Conservation (phyloP, 2,888 invertebrate genomes). For the Drosophila acutilabella region DNA sequence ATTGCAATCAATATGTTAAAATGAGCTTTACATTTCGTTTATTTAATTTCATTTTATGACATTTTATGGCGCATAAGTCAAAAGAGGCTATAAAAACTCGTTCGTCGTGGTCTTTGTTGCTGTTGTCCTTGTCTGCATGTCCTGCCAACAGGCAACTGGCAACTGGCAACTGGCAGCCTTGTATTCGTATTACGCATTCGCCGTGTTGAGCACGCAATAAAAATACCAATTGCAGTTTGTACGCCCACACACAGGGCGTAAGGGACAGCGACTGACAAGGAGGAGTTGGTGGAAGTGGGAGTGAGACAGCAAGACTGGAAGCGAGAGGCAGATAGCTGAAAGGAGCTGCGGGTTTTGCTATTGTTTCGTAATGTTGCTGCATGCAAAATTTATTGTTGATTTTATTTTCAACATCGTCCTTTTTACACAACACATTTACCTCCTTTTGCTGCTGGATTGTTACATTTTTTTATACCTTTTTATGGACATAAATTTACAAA, state of each 20-base stretch:
- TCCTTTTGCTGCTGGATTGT: conserved; percentile 43
- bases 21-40: conserved; percentile 71
- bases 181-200: conserved; percentile 74
- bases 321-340: neutral
- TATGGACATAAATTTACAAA: conserved; percentile 80
- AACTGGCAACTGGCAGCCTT: conserved; percentile 39
- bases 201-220: conserved; percentile 81
- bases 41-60: conserved; percentile 78
- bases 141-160: conserved; percentile 45
- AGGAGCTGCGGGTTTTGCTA: conserved; percentile 47
- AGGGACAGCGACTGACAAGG: conserved; percentile 13
- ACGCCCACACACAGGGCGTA: conserved; percentile 36
- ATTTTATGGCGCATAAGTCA: conserved; percentile 78
- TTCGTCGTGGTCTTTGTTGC: conserved; percentile 15
- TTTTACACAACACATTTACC: conserved; percentile 79
- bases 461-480: conserved; percentile 72
- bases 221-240: conserved; percentile 77
- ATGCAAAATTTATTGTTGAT: conserved; percentile 80
- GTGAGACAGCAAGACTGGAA: neutral
- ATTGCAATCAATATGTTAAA: conserved; percentile 74
- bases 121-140: conserved; percentile 37
- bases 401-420: conserved; percentile 78
- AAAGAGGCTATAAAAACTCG: conserved; percentile 67
- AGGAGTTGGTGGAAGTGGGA: neutral
- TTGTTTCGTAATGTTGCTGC: conserved; percentile 78